These are phyloP conservation scores for Cyanoderma ruficeps DNA, from an alignment of 2,113 vertebrate species.

Conservation along the genomic window DNA sequence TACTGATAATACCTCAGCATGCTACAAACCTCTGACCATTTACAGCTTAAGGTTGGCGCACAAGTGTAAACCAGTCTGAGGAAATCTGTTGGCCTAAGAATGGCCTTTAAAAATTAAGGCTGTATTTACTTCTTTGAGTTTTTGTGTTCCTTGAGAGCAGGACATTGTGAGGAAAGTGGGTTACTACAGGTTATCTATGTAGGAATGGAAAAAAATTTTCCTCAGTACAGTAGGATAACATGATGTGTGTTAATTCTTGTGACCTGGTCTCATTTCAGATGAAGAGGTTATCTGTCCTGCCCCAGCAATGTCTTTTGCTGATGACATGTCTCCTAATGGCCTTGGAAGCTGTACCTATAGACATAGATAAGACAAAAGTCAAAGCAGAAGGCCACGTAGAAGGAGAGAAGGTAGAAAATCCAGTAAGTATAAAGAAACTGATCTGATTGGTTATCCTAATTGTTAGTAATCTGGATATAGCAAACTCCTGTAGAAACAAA, in stretches of 20 bases:
- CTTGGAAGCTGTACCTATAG: conserved; percentile 88
- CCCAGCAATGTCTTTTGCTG: conserved; percentile 71
- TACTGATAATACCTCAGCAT: background rate
- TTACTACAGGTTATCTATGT: background rate
- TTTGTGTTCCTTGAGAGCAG: background rate
- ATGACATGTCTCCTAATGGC: conserved; percentile 74
- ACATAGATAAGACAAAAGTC: conserved; percentile 92
- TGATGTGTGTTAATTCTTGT: background rate
- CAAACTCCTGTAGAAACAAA: background rate
- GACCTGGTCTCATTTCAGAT: conserved; percentile 78
- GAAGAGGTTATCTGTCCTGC: conserved; percentile 68
- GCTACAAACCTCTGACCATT: background rate
- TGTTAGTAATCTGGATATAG: background rate
- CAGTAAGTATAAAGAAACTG: conserved; percentile 77
- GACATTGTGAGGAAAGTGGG: background rate
- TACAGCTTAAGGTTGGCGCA: background rate
- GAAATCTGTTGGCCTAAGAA: background rate
- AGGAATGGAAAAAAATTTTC: background rate
- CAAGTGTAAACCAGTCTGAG: background rate
- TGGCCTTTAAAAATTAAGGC: background rate
- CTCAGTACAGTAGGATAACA: background rate
- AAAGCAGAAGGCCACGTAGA: conserved; percentile 73
- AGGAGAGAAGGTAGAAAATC: conserved; percentile 81
- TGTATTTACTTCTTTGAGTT: background rate
- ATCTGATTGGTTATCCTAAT: background rate